Base-by-base conservation (phyloP, 2,888 invertebrate genomes). In the Eupithecia insigniata region DNA sequence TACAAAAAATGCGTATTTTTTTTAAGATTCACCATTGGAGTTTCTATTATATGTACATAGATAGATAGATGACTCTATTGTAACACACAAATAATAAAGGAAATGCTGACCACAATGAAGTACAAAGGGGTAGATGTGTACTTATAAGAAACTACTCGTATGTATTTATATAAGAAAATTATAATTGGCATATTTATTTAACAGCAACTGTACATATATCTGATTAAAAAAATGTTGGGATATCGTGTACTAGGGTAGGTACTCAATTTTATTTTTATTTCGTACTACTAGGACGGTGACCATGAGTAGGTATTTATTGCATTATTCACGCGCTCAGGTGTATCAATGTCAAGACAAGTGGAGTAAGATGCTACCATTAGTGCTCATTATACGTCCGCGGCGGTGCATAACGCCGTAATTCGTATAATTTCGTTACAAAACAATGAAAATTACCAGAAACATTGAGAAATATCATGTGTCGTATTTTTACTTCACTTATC, bases 401-500 rank as follows among this genome's bases (percentile, higher is more conserved):
- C 32, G 61, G 32, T 32, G 36, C 36, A 22, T 26, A 34, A 36
- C 64, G 30, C 18, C 18, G 34, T 67, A 67, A 55, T 55, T 67
- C 16, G 26, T n/a, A n/a, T 67, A 58, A 67, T 39, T 67, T 58
- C 6, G 34, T 64, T 65, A 55, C 36, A 51, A 68, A 66, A 69
- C 66, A 72, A 72, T 66, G 26, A 51, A 61, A 66, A 39, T 67
- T 32, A 62, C 62, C 22, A 22, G 36, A 64, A 28, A 58, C 28
- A 65, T 67, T 66, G 36, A 34, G 51, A 67, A 55, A 67, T 22
- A 22, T 16, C 5, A 34, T 46, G 46, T 28, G 14, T 16, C 18
- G 1, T 3, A 18, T 16, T 18, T 30, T 30, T 12, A 55, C 14
- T 26, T 46, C 18, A 4, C n/a, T 34, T 62, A 34, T 62, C 62